Conservation (phyloP, 1,140 invertebrate genomes). For the Aphaenogaster ashmeadi region DNA sequence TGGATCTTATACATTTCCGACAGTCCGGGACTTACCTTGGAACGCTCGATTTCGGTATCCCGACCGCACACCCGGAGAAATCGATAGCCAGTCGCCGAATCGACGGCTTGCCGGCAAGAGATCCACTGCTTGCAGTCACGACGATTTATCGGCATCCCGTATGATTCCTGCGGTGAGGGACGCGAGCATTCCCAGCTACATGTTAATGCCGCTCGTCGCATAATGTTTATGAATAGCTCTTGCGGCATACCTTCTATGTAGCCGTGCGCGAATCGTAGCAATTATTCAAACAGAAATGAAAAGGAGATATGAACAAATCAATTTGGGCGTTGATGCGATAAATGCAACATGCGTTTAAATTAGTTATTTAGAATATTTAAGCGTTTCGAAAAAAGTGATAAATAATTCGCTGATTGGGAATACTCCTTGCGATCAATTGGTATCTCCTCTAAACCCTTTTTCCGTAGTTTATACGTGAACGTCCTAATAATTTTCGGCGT, state of each 20-base stretch:
- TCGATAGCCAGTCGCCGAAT: constrained; percentile 68
- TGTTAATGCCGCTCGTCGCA: constrained; percentile 48
- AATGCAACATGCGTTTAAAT: not conserved
- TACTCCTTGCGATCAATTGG: not conserved
- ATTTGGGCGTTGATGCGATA: constrained; percentile 1
- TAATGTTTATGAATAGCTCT: constrained; percentile 54
- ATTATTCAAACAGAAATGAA: constrained; percentile 15
- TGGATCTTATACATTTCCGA: constrained; percentile 74
- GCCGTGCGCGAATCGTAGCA: not conserved
- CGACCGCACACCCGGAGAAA: constrained; percentile 50
- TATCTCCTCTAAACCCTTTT: not conserved
- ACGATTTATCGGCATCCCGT: constrained; percentile 51
- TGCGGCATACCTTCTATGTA: not conserved
- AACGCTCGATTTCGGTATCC: constrained; percentile 48
- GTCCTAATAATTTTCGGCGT: constrained; percentile 25
- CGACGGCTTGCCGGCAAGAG: not conserved
- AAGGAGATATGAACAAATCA: constrained; percentile 42
- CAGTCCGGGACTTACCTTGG: constrained; percentile 15
- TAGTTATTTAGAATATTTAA: not conserved
- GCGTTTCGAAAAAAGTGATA: not conserved
- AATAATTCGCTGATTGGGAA: constrained; percentile 1
- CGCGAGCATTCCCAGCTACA: constrained; percentile 20
- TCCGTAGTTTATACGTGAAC: not conserved
- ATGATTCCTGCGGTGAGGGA: constrained; percentile 28
- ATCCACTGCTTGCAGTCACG: constrained; percentile 42